phyloP scores from a whole-genome alignment of 2,888 invertebrate genomes.

The Heteromyza rotundicornis region DNA sequence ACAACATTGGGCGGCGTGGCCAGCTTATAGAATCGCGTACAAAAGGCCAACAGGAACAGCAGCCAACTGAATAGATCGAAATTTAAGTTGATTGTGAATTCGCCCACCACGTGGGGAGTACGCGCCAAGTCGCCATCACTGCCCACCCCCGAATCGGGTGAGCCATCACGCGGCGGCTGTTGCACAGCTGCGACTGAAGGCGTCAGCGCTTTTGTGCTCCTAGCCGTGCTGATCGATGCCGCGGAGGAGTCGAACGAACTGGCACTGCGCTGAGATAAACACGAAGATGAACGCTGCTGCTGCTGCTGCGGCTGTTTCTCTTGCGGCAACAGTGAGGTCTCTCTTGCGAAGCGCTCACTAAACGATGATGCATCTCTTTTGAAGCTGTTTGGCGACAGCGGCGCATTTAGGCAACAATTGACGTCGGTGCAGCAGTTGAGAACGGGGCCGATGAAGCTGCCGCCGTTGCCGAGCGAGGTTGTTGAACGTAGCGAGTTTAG shows the following conservation, averaged over 20 bases:
- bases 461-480: background rate
- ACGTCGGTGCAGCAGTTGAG: conserved; percentile 51
- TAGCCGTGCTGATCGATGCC: conserved; percentile 10
- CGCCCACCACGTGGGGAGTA: background rate
- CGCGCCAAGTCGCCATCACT: conserved; percentile 25
- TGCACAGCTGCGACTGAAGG: conserved; percentile 15
- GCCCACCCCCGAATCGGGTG: conserved; percentile 37
- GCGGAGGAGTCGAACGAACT: background rate
- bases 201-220: conserved; percentile 33
- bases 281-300: background rate
- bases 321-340: conserved; percentile 17
- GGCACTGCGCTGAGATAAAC: background rate
- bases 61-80: conserved; percentile 77
- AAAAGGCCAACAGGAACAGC: conserved; percentile 74
- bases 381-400: conserved; percentile 32
- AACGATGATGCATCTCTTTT: conserved; percentile 22
- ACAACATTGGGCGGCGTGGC: conserved; percentile 87
- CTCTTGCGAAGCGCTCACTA: conserved; percentile 11
- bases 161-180: conserved; percentile 26
- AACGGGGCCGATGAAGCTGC: background rate
- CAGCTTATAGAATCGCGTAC: conserved; percentile 82
- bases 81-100: conserved; percentile 69
- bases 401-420: conserved; percentile 50
- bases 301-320: conserved; percentile 24
- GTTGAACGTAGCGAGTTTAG: conserved; percentile 33